Evolutionary conservation across 2,888 invertebrate genomes (phyloP).

Genomic region (Zaprionus bogoriensis): DNA sequence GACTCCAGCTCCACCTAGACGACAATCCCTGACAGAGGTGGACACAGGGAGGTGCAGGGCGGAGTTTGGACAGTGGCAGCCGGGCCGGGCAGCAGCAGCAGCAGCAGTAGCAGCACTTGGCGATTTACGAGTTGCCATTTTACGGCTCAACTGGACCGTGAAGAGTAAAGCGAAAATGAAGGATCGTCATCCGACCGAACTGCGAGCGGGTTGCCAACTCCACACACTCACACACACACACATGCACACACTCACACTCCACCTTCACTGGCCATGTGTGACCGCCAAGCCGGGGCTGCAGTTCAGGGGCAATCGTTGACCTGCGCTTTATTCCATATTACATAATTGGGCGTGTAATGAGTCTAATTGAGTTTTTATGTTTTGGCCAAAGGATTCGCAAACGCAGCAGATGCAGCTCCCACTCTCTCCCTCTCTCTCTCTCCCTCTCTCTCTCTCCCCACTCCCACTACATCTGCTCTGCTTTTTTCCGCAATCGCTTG

Average conservation of each 20-base stretch:
- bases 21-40: slow-evolving; percentile 31
- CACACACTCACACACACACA: background rate
- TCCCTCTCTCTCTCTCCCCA: background rate
- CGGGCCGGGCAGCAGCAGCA: background rate
- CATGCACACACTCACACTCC: background rate
- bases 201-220: background rate
- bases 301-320: slow-evolving; percentile 16
- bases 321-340: slow-evolving; percentile 67
- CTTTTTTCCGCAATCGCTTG: slow-evolving; percentile 30
- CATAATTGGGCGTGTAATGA: slow-evolving; percentile 82
- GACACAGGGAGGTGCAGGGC: background rate
- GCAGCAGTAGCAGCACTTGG: slow-evolving; percentile 21
- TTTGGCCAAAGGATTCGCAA: slow-evolving; percentile 49
- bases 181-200: slow-evolving; percentile 32
- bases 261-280: background rate
- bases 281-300: too few relatives aligned
- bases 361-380: slow-evolving; percentile 83
- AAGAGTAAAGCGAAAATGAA: slow-evolving; percentile 55
- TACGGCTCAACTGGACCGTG: slow-evolving; percentile 73
- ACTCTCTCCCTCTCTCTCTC: background rate
- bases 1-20: slow-evolving; percentile 35
- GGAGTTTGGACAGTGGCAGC: too few relatives aligned
- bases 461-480: background rate
- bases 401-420: slow-evolving; percentile 26
- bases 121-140: slow-evolving; percentile 75